These are phyloP conservation scores for Drosophila neonasuta DNA, from an alignment of 2,888 invertebrate genomes.

Conservation along the genomic window DNA sequence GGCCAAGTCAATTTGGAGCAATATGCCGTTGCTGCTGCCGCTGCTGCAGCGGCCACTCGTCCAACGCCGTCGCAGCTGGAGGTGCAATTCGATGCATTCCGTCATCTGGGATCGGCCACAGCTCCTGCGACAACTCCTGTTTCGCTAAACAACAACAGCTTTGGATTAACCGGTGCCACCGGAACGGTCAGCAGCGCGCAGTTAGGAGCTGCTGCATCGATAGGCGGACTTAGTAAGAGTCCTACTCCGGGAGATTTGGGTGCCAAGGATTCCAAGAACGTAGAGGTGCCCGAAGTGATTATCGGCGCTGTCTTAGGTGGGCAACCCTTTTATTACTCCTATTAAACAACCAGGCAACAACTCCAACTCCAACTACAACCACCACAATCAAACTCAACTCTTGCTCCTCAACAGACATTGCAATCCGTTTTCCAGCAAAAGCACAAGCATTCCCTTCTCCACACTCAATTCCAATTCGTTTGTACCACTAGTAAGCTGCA, in stretches of 20 bases:
- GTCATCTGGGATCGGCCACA: constrained; percentile 88
- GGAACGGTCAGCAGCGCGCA: constrained; percentile 85
- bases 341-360: constrained; percentile 67
- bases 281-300: constrained; percentile 97
- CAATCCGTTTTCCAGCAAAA: constrained; percentile 28
- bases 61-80: constrained; percentile 86
- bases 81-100: constrained; percentile 87
- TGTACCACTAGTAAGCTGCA: constrained; percentile 35
- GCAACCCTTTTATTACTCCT: constrained; percentile 82
- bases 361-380: constrained; percentile 15
- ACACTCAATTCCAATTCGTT: constrained; percentile 9
- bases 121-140: constrained; percentile 88
- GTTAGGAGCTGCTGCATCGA: constrained; percentile 83
- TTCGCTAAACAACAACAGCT: constrained; percentile 92
- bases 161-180: constrained; percentile 86
- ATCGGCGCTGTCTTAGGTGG: constrained; percentile 97
- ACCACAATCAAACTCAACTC: constrained; percentile 9
- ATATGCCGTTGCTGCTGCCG: constrained; percentile 85
- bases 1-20: constrained; percentile 88
- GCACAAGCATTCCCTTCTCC: constrained; percentile 4
- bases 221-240: constrained; percentile 91
- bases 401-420: constrained; percentile 21
- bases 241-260: constrained; percentile 90
- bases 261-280: constrained; percentile 93
- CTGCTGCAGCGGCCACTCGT: constrained; percentile 88